phyloP scores from a whole-genome alignment of 2,888 invertebrate genomes.

The Cataglyphis rosenhaueri region DNA sequence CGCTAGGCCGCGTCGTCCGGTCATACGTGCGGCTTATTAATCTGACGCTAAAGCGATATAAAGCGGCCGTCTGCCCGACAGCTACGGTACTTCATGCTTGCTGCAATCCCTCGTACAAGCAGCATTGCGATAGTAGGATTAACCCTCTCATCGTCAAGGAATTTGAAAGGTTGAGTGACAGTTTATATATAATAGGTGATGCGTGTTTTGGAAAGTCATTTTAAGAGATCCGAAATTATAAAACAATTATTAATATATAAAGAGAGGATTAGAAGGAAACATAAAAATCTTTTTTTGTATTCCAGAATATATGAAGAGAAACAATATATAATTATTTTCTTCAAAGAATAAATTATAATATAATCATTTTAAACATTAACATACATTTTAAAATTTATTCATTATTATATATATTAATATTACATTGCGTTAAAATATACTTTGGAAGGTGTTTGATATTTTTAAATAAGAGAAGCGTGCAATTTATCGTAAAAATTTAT shows the following conservation, averaged over 20 bases:
- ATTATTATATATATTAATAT: background rate
- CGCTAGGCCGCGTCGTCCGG: slow-evolving; percentile 42
- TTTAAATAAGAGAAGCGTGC: background rate
- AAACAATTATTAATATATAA: background rate
- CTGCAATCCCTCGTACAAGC: slow-evolving; percentile 16
- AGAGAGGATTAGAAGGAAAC: too few species aligned
- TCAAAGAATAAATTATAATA: too few species aligned
- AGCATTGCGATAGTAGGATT: slow-evolving; percentile 18
- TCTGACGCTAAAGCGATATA: slow-evolving; percentile 82
- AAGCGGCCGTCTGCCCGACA: slow-evolving; percentile 81
- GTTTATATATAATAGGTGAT: too few species aligned
- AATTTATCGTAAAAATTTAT: slow-evolving; percentile 38
- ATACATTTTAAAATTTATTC: background rate
- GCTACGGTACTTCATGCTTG: slow-evolving; percentile 79
- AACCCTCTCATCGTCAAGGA: background rate
- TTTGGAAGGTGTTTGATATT: background rate
- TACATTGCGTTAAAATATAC: background rate
- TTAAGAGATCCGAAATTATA: background rate
- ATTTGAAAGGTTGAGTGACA: background rate
- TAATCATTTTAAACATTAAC: background rate
- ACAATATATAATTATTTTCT: background rate
- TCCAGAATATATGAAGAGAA: background rate
- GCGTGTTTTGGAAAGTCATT: background rate
- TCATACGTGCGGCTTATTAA: slow-evolving; percentile 81
- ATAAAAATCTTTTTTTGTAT: background rate